Base-by-base conservation (phyloP, 2,797 vertebrate species). In the Nannoperca obscura region DNA sequence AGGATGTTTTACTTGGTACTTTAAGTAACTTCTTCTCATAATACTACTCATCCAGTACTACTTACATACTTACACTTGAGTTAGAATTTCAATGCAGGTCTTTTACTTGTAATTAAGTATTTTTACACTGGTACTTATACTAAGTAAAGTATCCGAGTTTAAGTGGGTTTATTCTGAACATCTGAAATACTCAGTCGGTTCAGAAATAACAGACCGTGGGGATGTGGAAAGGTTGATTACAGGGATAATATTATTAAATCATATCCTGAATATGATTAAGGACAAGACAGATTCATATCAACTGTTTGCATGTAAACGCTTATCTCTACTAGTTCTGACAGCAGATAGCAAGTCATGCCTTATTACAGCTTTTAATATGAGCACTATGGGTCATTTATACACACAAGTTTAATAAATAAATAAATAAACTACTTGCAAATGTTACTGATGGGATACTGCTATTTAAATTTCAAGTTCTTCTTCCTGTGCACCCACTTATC, bases 301-400 rank as follows among this genome's bases (percentile, higher is more conserved):
- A 24, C 22, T 50, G 19, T 42, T 5, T 65, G n/a, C 17, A 34
- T 60, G 2, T 32, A 77, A 49, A 50, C 52, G 30, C 42, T 27
- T 5, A 27, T 71, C 27, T 52, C 10, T 27, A 34, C 24, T 11
- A 10, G 14, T n/a, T 57, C 36, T 38, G 36, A 34, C 47, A 62
- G 40, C 49, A 62, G 30, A 32, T 11, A 69, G 32, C 40, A 59
- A 27, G 24, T 27, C 24, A 27, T 27, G 24, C 24, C 2, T 27
- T 27, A 34, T 59, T 30, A 22, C 7, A 70, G 30, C 12, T 52
- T 52, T 58, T 8, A n/a, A 27, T 40, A 50, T 20, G 3, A 59
- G 38, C 13, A n/a, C 10, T 50, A 46, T 32, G 20, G 3, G 36
- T 57, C 15, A 75, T 80, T 80, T 30, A 79, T 40, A 15, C 52